These are phyloP conservation scores for Tryphoninae sp. DNA, from an alignment of 2,888 invertebrate species.

Conservation along the genomic window DNA sequence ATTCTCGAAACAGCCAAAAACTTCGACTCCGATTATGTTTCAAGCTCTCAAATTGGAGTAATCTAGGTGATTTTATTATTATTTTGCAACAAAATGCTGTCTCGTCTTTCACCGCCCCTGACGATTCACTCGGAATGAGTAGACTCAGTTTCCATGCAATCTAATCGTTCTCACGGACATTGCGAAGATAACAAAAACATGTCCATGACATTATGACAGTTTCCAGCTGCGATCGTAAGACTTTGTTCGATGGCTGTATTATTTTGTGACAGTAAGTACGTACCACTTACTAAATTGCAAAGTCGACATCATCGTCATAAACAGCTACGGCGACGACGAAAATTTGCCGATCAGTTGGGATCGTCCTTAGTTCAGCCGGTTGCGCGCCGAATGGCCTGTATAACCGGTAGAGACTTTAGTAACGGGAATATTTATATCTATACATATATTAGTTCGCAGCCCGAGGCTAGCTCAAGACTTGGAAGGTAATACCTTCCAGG, in stretches of 20 bases:
- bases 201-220: slow-evolving; percentile 9
- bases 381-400: slow-evolving; percentile 51
- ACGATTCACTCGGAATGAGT: background rate
- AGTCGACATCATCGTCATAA: slow-evolving; percentile 10
- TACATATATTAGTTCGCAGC: slow-evolving; percentile 44
- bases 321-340: slow-evolving; percentile 4
- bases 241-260: background rate
- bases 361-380: slow-evolving; percentile 58
- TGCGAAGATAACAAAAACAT: background rate
- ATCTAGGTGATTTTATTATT: no score
- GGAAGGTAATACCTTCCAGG: slow-evolving; percentile 69
- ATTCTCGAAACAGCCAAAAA: no score
- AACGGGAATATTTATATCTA: background rate
- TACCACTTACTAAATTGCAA: slow-evolving; percentile 33
- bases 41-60: no score
- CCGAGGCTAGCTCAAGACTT: slow-evolving; percentile 59
- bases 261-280: background rate
- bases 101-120: no score
- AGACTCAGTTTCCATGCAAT: background rate
- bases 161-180: background rate
- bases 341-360: background rate
- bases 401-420: slow-evolving; percentile 24
- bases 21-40: no score
- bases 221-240: background rate
- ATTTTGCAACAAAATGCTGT: no score